phyloP scores from a whole-genome alignment of 2,888 invertebrate genomes.

The Aelia acuminata region DNA sequence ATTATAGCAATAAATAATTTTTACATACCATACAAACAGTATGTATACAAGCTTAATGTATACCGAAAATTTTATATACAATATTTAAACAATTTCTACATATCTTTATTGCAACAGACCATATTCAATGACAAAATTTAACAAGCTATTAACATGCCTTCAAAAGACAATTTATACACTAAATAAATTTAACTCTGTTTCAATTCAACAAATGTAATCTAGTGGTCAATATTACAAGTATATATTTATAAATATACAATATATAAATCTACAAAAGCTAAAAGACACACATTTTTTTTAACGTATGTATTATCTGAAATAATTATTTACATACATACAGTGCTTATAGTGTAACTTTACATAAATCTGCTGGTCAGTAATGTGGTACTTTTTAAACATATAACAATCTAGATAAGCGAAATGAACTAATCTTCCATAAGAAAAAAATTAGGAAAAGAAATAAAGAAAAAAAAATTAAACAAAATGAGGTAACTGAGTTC shows the following conservation, averaged over 20 bases:
- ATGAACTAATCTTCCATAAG: neutral
- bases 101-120: constrained; percentile 51
- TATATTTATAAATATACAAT: constrained; percentile 56
- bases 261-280: constrained; percentile 59
- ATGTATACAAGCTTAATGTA: constrained; percentile 47
- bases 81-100: constrained; percentile 57
- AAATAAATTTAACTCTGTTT: constrained; percentile 44
- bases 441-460: constrained; percentile 17
- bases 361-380: constrained; percentile 37
- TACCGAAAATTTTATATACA: constrained; percentile 52
- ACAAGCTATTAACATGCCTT: constrained; percentile 53
- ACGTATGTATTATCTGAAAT: constrained; percentile 57
- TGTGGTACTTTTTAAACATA: constrained; percentile 31
- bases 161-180: constrained; percentile 51
- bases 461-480: constrained; percentile 4
- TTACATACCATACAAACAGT: constrained; percentile 42
- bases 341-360: constrained; percentile 32
- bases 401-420: constrained; percentile 43
- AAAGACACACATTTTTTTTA: constrained; percentile 56
- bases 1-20: constrained; percentile 51
- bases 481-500: constrained; percentile 52
- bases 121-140: constrained; percentile 48
- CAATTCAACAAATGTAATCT: constrained; percentile 53
- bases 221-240: constrained; percentile 43
- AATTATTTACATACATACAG: constrained; percentile 56